Percentiles rank a stretch among this genome's conserved stretches.
phyloP scores from a whole-genome alignment of 2,797 vertebrate species.

The Pseudomugil tenellus region DNA sequence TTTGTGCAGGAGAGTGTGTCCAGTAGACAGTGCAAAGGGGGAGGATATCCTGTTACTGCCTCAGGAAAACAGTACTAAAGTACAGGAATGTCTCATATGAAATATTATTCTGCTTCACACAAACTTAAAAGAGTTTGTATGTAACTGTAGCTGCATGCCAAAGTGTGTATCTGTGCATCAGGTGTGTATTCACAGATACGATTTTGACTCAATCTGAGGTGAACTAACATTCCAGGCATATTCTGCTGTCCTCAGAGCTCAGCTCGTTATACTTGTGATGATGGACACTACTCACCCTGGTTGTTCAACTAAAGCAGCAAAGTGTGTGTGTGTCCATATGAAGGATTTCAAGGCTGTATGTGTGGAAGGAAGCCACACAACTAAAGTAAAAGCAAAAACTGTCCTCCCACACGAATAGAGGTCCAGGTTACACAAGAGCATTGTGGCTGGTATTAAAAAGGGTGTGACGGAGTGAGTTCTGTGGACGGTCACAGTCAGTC shows the following conservation, averaged over 20 bases:
- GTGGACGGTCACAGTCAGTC: slow-evolving; percentile 2
- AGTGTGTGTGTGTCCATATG: slow-evolving; percentile 3
- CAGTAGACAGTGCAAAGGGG: slow-evolving; percentile 63
- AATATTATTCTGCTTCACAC: slow-evolving; percentile 44
- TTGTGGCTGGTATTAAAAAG: slow-evolving; percentile 3
- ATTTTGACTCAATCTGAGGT: slow-evolving; percentile 67
- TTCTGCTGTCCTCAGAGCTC: slow-evolving; percentile 74
- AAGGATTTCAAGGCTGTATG: not conserved
- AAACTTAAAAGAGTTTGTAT: slow-evolving; percentile 28
- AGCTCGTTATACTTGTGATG: slow-evolving; percentile 61
- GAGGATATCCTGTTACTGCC: slow-evolving; percentile 80
- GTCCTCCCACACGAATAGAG: not conserved
- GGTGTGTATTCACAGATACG: slow-evolving; percentile 55
- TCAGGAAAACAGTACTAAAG: slow-evolving; percentile 67
- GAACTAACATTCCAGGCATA: slow-evolving; percentile 85
- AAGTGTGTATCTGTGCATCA: slow-evolving; percentile 23
- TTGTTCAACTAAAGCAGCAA: slow-evolving; percentile 8
- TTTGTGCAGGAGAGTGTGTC: slow-evolving; percentile 47
- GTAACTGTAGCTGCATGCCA: slow-evolving; percentile 18
- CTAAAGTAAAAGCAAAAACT: not conserved
- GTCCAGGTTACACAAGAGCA: not conserved
- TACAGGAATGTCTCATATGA: slow-evolving; percentile 74
- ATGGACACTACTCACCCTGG: slow-evolving; percentile 53
- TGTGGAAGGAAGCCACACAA: slow-evolving; percentile 1
- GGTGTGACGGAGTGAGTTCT: slow-evolving; percentile 3